Conservation (phyloP, 2,888 invertebrate genomes). For the Diadromus collaris region DNA sequence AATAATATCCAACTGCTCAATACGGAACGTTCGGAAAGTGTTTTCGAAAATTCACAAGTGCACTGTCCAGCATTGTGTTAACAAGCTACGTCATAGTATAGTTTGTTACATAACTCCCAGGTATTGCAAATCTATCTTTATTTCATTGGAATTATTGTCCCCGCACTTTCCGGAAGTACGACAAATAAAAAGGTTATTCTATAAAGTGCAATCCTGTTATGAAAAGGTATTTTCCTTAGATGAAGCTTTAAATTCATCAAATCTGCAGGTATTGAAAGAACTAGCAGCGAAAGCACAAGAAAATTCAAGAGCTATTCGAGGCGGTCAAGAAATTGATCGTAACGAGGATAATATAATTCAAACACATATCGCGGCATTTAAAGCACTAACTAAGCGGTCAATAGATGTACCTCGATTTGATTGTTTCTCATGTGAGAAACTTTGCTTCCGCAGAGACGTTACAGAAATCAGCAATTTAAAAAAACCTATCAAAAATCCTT, state of each 20-base stretch:
- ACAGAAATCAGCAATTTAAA: conserved; percentile 42
- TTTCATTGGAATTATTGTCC: no score
- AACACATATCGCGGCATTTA: conserved; percentile 53
- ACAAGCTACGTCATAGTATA: no score
- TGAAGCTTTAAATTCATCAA: conserved; percentile 29
- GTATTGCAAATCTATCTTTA: no score
- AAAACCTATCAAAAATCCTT: conserved; percentile 25
- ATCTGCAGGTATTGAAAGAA: conserved; percentile 24
- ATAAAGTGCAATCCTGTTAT: conserved; percentile 21
- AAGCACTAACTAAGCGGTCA: conserved; percentile 50
- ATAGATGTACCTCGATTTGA: conserved; percentile 55
- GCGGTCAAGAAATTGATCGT: conserved; percentile 44
- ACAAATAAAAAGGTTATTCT: conserved; percentile 49
- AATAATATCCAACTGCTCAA: no score
- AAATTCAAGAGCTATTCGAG: conserved; percentile 9
- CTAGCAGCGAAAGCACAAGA: conserved; percentile 35
- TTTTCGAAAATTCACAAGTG: no score
- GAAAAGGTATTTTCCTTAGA: conserved; percentile 39
- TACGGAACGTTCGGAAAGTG: no score
- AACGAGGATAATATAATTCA: conserved; percentile 54
- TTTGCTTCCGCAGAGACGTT: conserved; percentile 58
- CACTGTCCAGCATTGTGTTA: no score
- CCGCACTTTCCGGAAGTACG: conserved; percentile 54
- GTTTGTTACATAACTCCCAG: no score
- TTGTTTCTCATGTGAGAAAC: conserved; percentile 63